A percentile compares a stretch with the other conserved stretches of the same genome.
Conservation (phyloP, 2,888 invertebrate species). For the Ischnura elegans region DNA sequence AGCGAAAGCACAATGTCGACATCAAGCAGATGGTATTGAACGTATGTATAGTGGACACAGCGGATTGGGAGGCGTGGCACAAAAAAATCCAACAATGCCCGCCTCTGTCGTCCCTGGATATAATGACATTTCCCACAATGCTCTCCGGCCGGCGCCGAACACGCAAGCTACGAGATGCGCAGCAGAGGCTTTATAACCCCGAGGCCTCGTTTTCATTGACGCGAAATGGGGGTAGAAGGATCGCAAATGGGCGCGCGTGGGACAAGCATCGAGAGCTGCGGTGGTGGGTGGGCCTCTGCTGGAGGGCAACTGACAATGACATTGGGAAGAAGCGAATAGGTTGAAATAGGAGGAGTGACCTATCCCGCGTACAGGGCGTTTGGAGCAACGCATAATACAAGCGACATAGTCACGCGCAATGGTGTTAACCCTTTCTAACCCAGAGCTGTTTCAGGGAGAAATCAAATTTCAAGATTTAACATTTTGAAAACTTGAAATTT, state of each 20-base stretch:
- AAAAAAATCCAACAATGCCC: not conserved
- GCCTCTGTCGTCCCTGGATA: not conserved
- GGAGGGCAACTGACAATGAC: too few relatives aligned
- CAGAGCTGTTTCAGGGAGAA: too few relatives aligned
- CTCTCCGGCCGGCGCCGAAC: not conserved
- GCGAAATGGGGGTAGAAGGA: not conserved
- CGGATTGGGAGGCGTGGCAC: not conserved
- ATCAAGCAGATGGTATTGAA: too few relatives aligned
- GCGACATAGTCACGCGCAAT: too few relatives aligned
- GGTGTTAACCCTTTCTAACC: too few relatives aligned
- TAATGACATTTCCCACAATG: not conserved
- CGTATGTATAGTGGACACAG: too few relatives aligned
- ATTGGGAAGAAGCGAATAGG: not conserved
- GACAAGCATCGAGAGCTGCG: not conserved
- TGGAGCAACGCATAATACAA: too few relatives aligned
- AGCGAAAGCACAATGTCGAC: too few relatives aligned
- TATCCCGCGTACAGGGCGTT: too few relatives aligned
- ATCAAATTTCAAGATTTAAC: too few relatives aligned
- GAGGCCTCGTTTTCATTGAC: not conserved
- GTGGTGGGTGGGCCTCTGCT: not conserved
- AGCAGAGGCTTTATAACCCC: not conserved
- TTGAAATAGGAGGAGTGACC: too few relatives aligned
- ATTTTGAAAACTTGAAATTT: too few relatives aligned
- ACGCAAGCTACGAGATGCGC: not conserved
- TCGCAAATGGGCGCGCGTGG: constrained; percentile 39